Percentiles rank a stretch among this genome's conserved stretches.
These are phyloP conservation scores for Danio tinwini DNA, from an alignment of 2,797 vertebrate species.

Conservation along the genomic window DNA sequence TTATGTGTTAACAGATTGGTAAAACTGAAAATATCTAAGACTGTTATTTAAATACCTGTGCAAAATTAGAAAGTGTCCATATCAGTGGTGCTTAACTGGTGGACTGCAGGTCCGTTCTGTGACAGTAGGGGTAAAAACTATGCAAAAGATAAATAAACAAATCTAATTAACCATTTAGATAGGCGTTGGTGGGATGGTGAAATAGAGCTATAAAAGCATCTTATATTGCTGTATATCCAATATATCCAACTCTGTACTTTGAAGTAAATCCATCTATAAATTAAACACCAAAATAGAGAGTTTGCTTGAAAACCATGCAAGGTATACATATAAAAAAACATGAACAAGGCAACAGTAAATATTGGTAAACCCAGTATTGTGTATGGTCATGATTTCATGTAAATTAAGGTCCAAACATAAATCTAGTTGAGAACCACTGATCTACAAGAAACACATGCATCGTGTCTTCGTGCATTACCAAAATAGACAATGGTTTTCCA, in stretches of 20 bases:
- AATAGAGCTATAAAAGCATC: neutral
- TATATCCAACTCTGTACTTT: neutral
- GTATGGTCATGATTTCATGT: neutral
- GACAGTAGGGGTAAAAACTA: neutral
- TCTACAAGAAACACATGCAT: neutral
- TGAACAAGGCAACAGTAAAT: neutral
- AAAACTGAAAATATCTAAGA: neutral
- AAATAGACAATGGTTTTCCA: slow-evolving; percentile 22
- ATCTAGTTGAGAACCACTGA: slow-evolving; percentile 1
- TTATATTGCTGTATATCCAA: neutral
- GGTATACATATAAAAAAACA: neutral
- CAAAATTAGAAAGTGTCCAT: neutral
- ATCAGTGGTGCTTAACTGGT: neutral
- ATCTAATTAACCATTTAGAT: neutral
- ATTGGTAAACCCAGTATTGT: neutral
- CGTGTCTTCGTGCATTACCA: neutral
- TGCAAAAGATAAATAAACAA: neutral
- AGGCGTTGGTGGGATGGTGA: neutral
- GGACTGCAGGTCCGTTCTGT: neutral
- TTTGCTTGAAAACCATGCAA: neutral
- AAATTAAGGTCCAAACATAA: neutral
- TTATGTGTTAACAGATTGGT: neutral
- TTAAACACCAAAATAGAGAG: neutral
- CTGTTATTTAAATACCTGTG: neutral
- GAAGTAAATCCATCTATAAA: neutral